Base-by-base conservation (phyloP, 1,140 invertebrate species). In the Ceratina japonica region DNA sequence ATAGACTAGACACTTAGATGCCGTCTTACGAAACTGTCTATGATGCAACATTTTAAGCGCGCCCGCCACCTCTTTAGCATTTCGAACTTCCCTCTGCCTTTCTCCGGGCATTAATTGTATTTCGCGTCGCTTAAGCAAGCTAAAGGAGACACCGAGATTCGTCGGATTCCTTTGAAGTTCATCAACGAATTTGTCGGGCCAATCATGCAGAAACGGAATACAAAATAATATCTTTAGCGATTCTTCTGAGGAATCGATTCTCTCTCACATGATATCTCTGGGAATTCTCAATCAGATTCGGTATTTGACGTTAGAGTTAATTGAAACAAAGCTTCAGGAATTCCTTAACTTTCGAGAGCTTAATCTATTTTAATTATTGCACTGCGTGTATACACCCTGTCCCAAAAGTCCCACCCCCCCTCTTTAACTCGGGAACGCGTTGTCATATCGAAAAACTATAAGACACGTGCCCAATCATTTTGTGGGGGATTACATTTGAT, bases 1-100 rank as follows among this genome's bases (percentile, higher is more conserved):
- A 88, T 85, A 84, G 79, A 86, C 79, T 7, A 56, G 15, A 18
- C n/a, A 80, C 70, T 85, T 78, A 73, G 79, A 65, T 74, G 64
- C 51, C 76, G 78, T 66, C 75, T 84, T 86, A 75, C 20, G 62
- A 69, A 72, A 20, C 71, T 24, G 44, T 49, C 22, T 20, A 22
- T 52, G 76, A 73, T 73, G 51, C 69, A 18, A 31, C 76, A 58
- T 58, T 78, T 64, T 49, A 58, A 52, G 56, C n/a, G 63, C 51
- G 54, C 49, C 72, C 31, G 7, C 52, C 22, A 24, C 31, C 62
- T 62, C 62, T 37, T 59, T 58, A 15, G 37, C 49, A 5, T 81
- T 80, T 65, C 59, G 27, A 24, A n/a, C 52, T 31, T 13, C 31
- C 16, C 69, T 24, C 64, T 8, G 0, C 12, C n/a, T 20, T 37